Evolutionary conservation across 2,888 invertebrate genomes (phyloP).

Genomic region (Hylaea fasciaria): DNA sequence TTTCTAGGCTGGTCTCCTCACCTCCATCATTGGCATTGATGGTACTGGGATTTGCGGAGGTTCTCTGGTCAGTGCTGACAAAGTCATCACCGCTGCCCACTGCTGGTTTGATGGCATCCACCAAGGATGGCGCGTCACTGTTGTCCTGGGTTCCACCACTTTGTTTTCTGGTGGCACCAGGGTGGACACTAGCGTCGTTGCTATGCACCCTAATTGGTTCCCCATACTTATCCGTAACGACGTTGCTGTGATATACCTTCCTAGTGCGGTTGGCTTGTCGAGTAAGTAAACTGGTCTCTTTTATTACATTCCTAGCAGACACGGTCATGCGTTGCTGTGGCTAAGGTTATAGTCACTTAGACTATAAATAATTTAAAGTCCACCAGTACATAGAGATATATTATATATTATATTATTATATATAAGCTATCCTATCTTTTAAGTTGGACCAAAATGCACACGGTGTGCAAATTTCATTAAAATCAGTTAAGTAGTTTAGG

Average conservation of each 20-base stretch:
- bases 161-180: conserved; percentile 65
- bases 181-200: conserved; percentile 46
- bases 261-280: conserved; percentile 37
- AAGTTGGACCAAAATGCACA: too few relatives aligned
- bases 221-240: conserved; percentile 58
- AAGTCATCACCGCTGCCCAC: conserved; percentile 60
- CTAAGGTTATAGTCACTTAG: too few relatives aligned
- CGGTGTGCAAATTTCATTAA: too few relatives aligned
- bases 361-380: too few relatives aligned
- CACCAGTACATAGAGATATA: too few relatives aligned
- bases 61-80: conserved; percentile 48
- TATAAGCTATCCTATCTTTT: too few relatives aligned
- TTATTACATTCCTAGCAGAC: neutral
- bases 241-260: conserved; percentile 55
- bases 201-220: conserved; percentile 56
- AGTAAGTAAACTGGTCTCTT: conserved; percentile 44
- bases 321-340: too few relatives aligned
- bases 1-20: conserved; percentile 54
- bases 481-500: too few relatives aligned
- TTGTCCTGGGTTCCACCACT: conserved; percentile 59
- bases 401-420: too few relatives aligned
- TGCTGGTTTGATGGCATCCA: conserved; percentile 62
- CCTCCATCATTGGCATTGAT: conserved; percentile 30
- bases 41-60: conserved; percentile 59
- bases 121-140: conserved; percentile 56